Evolutionary conservation across 1,140 invertebrate genomes (phyloP).

Genomic region (Drosophila bipectinata): DNA sequence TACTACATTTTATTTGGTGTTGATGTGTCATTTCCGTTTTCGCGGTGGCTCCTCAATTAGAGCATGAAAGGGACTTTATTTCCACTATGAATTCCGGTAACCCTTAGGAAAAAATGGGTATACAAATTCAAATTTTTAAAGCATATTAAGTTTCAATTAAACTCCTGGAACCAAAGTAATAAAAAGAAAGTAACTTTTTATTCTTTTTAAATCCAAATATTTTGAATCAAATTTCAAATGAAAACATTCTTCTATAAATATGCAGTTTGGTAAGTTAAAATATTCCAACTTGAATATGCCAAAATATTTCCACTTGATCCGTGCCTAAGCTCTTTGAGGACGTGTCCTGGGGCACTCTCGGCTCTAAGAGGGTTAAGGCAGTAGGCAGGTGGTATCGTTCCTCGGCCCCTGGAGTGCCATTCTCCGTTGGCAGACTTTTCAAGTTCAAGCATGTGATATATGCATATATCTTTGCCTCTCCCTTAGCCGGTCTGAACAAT

Average conservation of each 20-base stretch:
- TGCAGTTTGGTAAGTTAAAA: background rate
- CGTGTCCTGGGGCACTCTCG: constrained; percentile 24
- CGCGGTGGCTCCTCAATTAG: constrained; percentile 29
- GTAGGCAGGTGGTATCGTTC: constrained; percentile 13
- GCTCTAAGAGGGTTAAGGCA: constrained; percentile 16
- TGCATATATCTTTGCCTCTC: constrained; percentile 19
- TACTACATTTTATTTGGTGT: constrained; percentile 4
- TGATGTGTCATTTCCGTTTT: constrained; percentile 42
- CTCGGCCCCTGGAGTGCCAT: constrained; percentile 11
- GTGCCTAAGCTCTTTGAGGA: constrained; percentile 6
- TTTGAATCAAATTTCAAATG: background rate
- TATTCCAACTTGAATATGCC: background rate
- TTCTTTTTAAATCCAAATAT: background rate
- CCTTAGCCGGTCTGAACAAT: background rate
- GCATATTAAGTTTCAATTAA: no score
- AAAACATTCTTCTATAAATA: background rate
- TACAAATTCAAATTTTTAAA: no score
- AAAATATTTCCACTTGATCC: constrained; percentile 3
- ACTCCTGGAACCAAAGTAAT: no score
- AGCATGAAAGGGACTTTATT: background rate
- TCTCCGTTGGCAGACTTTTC: constrained; percentile 37
- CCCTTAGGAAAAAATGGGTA: no score
- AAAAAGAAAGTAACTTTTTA: no score
- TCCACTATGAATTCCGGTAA: background rate
- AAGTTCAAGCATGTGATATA: constrained; percentile 47